Conservation (phyloP, 2,797 vertebrate species). For the Enteromius fasciolatus region DNA sequence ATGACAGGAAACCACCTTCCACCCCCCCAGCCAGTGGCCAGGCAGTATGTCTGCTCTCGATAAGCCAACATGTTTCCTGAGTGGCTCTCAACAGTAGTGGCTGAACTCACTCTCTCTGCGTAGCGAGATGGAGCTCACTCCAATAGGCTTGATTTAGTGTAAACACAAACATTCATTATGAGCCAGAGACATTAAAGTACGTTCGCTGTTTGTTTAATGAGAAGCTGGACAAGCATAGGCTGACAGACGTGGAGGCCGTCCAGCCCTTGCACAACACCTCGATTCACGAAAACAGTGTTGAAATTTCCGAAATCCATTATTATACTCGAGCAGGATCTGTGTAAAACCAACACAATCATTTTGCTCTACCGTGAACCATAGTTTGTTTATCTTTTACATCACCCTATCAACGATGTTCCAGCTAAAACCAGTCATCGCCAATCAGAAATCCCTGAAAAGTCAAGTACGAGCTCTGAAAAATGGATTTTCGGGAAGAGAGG, state of each 20-base stretch:
- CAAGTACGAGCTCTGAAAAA: conserved; percentile 28
- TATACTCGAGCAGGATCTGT: background rate
- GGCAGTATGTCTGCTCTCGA: conserved; percentile 82
- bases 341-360: background rate
- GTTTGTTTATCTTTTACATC: conserved; percentile 17
- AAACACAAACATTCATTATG: conserved; percentile 61
- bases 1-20: conserved; percentile 93
- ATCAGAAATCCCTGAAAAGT: conserved; percentile 13
- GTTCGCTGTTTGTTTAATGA: conserved; percentile 54
- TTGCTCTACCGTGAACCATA: background rate
- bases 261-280: conserved; percentile 35
- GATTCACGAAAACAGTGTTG: background rate
- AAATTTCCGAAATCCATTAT: conserved; percentile 4
- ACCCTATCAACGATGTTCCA: background rate
- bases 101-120: conserved; percentile 68
- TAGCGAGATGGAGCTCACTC: conserved; percentile 29
- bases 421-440: background rate
- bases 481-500: conserved; percentile 45
- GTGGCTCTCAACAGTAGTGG: conserved; percentile 64
- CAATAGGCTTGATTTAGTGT: conserved; percentile 51
- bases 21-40: conserved; percentile 79
- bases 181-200: conserved; percentile 48
- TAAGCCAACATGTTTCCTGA: conserved; percentile 89
- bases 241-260: conserved; percentile 35
- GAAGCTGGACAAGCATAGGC: conserved; percentile 45